Evolutionary conservation across 1,140 invertebrate genomes (phyloP), one percentile per base, ranked within the genome.

Genomic region (Hesperophylax magnus): DNA sequence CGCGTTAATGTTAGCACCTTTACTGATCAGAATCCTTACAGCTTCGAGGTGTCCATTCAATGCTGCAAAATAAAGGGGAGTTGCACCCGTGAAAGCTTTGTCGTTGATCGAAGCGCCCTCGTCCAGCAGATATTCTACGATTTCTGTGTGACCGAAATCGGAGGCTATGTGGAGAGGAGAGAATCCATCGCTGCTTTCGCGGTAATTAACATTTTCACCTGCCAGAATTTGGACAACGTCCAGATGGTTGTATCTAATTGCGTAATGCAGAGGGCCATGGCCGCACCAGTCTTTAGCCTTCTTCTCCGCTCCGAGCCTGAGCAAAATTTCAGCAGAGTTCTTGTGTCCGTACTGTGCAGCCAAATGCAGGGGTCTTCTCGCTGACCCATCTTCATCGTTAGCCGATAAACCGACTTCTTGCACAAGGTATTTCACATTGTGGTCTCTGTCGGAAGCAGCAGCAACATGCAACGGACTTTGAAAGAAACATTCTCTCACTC

Each of bases 181-280:
- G 85, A 97, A 97, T 20, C 96, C 93, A 47, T 93, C 94, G 88
- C 96, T 94, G 31, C 94, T 95, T 85, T 93, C 92, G 11, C 93
- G 91, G 86, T 94, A 92, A 3, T 94, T 92, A 8, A 94, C 95
- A 24, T 93, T 94, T 86, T 97, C 97, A 88, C 97, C 95, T 69
- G 99, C 86, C 52, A 99, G 90, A 18, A 95, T 95, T 27, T 94
- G 96, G 0, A 96, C 96, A 87, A 97, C 96, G 85, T 95, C 93
- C 92, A 95, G 93, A 90, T 98, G 96, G 91, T 98, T 98, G 87
- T 98, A 98, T 85, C 97, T 96, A 47, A 97, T 96, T 63, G 97
- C 96, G 87, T 99, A 98, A 88, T 99, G 98, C 20, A 99, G 90
- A 47, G 98, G 95, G 56, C 96, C 98, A 87, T 98, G 97, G 17